Evolutionary conservation across 35 echinoderm and acorn worm species (phyloP).

Genomic region (Ophiothrix spiculata): DNA sequence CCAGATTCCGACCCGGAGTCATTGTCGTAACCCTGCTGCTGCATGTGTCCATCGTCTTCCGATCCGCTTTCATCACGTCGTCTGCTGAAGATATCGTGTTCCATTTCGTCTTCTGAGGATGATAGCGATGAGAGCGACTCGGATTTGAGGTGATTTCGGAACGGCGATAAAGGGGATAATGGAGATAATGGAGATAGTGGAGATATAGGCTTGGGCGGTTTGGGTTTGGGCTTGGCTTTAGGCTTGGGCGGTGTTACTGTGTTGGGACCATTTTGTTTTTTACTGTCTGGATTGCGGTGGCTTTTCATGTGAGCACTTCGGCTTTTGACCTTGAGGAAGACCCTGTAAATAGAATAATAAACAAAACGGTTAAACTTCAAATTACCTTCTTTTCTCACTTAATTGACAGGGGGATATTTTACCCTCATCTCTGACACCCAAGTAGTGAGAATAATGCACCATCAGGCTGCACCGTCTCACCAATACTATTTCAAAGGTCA

Average conservation of each 20-base stretch:
- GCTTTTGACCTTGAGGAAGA: slow-evolving; percentile 88
- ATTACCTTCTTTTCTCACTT: neutral
- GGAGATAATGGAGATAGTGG: neutral
- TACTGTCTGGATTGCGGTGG: slow-evolving; percentile 52
- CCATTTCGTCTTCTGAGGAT: slow-evolving; percentile 24
- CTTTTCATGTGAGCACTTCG: slow-evolving; percentile 98
- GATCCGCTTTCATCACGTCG: neutral
- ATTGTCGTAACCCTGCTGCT: neutral
- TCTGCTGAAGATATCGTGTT: neutral
- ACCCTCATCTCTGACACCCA: too few species aligned
- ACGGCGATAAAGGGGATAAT: neutral
- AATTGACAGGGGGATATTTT: neutral
- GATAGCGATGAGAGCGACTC: neutral
- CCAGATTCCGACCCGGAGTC: slow-evolving; percentile 16
- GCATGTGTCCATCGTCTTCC: neutral
- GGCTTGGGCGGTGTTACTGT: neutral
- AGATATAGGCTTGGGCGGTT: neutral
- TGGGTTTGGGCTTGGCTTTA: neutral
- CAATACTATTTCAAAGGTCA: too few species aligned
- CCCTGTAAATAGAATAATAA: slow-evolving; percentile 39
- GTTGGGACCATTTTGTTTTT: neutral
- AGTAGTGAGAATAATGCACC: too few species aligned
- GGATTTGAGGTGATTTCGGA: neutral
- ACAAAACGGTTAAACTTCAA: neutral
- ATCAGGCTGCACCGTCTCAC: too few species aligned